Percentiles rank a stretch among this genome's conserved stretches.
phyloP scores from a whole-genome alignment of 2,113 vertebrate genomes.

The Merops nubicus region DNA sequence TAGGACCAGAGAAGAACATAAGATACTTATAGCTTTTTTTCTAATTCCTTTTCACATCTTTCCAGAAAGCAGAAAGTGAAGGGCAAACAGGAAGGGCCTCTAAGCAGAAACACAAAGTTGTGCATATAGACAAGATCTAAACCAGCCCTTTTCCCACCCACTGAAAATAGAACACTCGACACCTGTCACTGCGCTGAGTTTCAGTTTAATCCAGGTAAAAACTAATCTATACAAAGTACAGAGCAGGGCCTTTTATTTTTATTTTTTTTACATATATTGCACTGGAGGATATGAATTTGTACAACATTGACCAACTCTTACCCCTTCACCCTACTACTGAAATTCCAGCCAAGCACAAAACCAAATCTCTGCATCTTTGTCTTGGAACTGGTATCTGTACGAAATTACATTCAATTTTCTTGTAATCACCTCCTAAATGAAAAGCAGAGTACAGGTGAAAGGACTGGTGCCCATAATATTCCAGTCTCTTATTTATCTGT shows the following conservation, averaged over 20 bases:
- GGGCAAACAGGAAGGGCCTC: neutral
- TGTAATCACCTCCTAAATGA: neutral
- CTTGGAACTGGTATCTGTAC: neutral
- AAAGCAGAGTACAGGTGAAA: neutral
- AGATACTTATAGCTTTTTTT: neutral
- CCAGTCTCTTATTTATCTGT: neutral
- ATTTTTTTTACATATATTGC: constrained; percentile 49
- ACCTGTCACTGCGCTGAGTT: constrained; percentile 6
- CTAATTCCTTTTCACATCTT: neutral
- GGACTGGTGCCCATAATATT: neutral
- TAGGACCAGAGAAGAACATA: neutral
- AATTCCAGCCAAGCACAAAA: constrained; percentile 36
- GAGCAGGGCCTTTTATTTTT: neutral
- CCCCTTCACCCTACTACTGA: neutral
- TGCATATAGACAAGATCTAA: neutral
- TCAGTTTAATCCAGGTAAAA: constrained; percentile 74
- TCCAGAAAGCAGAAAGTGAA: neutral
- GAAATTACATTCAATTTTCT: neutral
- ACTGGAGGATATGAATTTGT: constrained; percentile 48
- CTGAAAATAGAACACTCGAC: constrained; percentile 11
- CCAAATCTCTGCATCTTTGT: neutral
- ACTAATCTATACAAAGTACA: constrained; percentile 61
- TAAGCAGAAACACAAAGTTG: neutral
- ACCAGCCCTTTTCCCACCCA: neutral
- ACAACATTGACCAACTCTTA: constrained; percentile 25